Evolutionary conservation across 2,797 vertebrate species (phyloP), one percentile per base, ranked within the genome.

Genomic region (Zonotrichia albicollis): DNA sequence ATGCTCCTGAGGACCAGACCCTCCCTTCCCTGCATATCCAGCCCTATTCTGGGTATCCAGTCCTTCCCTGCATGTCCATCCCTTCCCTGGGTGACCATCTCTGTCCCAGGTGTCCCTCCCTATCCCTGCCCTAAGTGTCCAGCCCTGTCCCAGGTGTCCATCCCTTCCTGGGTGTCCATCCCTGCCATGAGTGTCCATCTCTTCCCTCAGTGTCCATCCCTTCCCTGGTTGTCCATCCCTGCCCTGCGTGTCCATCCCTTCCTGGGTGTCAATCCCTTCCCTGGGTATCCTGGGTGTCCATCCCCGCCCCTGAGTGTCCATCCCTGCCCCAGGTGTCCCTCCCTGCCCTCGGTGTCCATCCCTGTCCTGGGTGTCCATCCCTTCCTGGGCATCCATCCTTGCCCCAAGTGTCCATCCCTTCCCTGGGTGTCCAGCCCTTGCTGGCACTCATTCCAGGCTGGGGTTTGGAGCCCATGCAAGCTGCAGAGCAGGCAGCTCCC

Each of bases 301-400:
- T 10, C 9, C 15, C 27, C 70, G 6, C 2, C 1, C 17, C n/a
- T 2, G 4, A 0, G 16, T 57, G 32, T 17, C 25, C 50, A 51
- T 5, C 20, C 34, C 11, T 32, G 0, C 16, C 22, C 16, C 0
- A 3, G 5, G 6, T 57, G 32, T 17, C 25, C 50, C 51, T 5
- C 20, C 34, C 11, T 32, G 0, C 20, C 34, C 11, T 32, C 0
- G 6, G 8, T 46, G 12, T 46, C 22, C 22, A 46, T 23, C 12
- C 46, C 22, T 46, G 6, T 6, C 13, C 22, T 4, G 6, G 12
- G 2, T 46, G 22, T 46, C 21, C 45, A 46, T 13, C 21, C 22
- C 45, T 46, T 4, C 13, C 22, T 4, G 6, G 22, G 4, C 46
- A 13, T 46, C 21, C 45, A 46, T 13, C 21, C 22, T 22, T 23